Evolutionary conservation across 2,113 vertebrate genomes (phyloP).

Genomic region (Cynopterus brachyotis): DNA sequence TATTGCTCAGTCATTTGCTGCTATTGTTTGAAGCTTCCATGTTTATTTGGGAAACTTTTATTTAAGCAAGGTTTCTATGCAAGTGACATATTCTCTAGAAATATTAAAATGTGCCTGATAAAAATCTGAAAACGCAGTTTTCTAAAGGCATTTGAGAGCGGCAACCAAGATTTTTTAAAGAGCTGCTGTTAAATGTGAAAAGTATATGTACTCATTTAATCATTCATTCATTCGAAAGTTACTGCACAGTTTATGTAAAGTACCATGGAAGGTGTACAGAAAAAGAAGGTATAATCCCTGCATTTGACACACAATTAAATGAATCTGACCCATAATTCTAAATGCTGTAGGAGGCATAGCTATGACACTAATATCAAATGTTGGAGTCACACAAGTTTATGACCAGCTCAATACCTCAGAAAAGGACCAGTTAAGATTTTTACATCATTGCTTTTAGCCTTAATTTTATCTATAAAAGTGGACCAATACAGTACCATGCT

Average conservation of each 20-base stretch:
- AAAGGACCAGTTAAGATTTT: not conserved
- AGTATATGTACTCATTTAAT: not conserved
- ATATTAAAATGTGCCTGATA: not conserved
- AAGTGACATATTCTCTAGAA: not conserved
- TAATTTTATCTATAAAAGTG: not conserved
- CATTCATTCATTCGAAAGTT: not conserved
- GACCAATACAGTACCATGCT: not conserved
- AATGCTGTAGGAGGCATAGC: not conserved
- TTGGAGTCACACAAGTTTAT: not conserved
- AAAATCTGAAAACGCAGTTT: not conserved
- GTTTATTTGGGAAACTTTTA: not conserved
- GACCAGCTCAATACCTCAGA: not conserved
- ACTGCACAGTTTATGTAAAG: rapidly evolving
- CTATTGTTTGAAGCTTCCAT: not conserved
- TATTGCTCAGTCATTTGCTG: not conserved
- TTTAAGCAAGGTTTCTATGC: not conserved
- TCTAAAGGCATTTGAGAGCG: not conserved
- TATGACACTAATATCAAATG: not conserved
- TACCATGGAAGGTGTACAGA: not conserved
- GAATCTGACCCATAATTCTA: not conserved
- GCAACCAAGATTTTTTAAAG: not conserved
- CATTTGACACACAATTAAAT: not conserved
- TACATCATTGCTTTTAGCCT: not conserved
- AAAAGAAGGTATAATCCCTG: not conserved
- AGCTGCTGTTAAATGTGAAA: not conserved